Evolutionary conservation across 2,113 vertebrate species (phyloP), one percentile per base, ranked within the genome.

Genomic region (Pluvialis apricaria): DNA sequence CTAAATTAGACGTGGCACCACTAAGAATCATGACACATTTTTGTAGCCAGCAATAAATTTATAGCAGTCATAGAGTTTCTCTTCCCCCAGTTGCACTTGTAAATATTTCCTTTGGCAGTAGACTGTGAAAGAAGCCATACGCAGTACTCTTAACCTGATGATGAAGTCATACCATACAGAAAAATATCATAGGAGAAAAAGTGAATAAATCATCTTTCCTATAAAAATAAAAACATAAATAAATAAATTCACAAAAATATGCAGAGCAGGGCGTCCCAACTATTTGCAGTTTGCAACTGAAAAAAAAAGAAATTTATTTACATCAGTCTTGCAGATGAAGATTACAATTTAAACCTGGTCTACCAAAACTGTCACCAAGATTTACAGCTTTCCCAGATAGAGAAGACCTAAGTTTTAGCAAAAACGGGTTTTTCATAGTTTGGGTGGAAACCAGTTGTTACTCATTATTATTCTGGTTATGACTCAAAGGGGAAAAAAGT

Each of bases 101-200:
- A 96, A 96, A 92, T 96, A 91, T 95, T 97, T 96, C 77, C 29
- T 90, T 93, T 96, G 90, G 82, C 88, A 73, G 57, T 17, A 62
- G 72, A 32, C 52, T 85, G 47, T 92, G 78, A 95, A 96, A 96
- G 62, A 82, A 91, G 28, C 36, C 49, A 51, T 60, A 64, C 34
- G 83, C 54, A 32, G 57, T 69, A 44, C 28, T 76, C 21, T 70
- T 65, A 81, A 90, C 15, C 32, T 88, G 32, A 92, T 40, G 62
- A 88, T 81, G 85, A 90, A 86, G 68, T 94, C 71, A 73, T 58
- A 70, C 20, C 26, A 66, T 51, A 52, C 20, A 86, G 60, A 80
- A 90, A 92, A 94, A 65, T 69, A 65, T 57, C 11, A 72, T 28
- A 51, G 9, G 17, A 86, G 26, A 88, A 94, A 73, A 81, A 69